Base-by-base conservation (phyloP, 1,140 invertebrate genomes). In the Papilio polytes region DNA sequence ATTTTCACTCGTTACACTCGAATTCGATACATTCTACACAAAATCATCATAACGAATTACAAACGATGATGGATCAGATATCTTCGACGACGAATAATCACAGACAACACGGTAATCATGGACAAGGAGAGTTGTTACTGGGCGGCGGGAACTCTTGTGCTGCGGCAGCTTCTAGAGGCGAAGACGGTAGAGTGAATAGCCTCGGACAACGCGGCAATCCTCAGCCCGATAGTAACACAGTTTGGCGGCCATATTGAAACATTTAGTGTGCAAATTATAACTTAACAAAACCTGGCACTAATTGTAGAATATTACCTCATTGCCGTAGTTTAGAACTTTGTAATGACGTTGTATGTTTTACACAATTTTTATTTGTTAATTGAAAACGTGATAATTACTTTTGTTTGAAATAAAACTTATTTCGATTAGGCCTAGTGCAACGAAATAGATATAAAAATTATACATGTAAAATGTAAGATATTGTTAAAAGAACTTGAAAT, bases 11-110 rank as follows among this genome's bases (percentile, higher is more conserved):
- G 36, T 83, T 96, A 44, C 96, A 97, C 87, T 95, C 96, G n/a
- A 96, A 97, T 85, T 95, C 96, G 26, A 94, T 96, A 81, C 96
- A 96, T 80, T 95, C 96, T 20, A 96, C 96, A 20, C 96, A 96
- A 78, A 96, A 96, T 82, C 96, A 96, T 82, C 96, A 97, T 77
- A 97, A 96, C 26, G 96, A 97, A 82, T 88, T 97, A 59, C 96
- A 97, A 90, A 96, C 96, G 53, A 97, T 97, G 80, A 97, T 97
- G 96, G 96, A 97, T 92, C 96, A 97, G 88, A 96, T 97, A 74
- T 96, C 96, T n/a, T 96, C 96, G 63, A 96, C 95, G 36, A 96
- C 95, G 10, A 95, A 95, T 80, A 94, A 94, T 83, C 94, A 95
- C 74, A 96, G 96, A 88, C 96, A 96, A 82, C 95, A 96, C 78